These are phyloP conservation scores for Epinotia demarniana DNA, from an alignment of 2,888 invertebrate genomes.

Conservation along the genomic window DNA sequence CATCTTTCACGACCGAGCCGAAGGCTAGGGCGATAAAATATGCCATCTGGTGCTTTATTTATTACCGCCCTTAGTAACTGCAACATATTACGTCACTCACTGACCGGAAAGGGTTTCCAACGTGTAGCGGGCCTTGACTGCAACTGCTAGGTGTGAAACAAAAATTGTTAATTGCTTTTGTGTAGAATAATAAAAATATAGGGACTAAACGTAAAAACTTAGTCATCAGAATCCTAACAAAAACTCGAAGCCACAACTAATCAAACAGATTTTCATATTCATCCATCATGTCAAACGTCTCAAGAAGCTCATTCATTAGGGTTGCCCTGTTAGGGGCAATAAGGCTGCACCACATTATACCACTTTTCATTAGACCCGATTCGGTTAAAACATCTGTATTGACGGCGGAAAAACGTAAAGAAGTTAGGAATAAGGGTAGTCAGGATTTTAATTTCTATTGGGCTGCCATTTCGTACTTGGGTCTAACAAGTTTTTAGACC, in stretches of 20 bases:
- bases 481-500: no score
- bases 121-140: no score
- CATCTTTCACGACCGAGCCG: no score
- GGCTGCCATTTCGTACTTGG: background rate
- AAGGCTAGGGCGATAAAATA: no score
- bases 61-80: no score
- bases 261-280: conserved; percentile 77
- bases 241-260: conserved; percentile 59
- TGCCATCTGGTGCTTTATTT: no score
- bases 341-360: conserved; percentile 55
- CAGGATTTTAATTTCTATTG: background rate
- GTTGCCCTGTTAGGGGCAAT: conserved; percentile 57
- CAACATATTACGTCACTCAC: no score
- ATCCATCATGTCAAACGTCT: conserved; percentile 76
- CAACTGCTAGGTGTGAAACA: no score
- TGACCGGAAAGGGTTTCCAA: no score
- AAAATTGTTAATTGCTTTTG: no score
- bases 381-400: conserved; percentile 53
- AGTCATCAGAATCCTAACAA: conserved; percentile 9
- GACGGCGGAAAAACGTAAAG: conserved; percentile 37
- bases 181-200: no score
- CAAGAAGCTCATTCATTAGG: conserved; percentile 78
- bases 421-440: conserved; percentile 12
- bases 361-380: conserved; percentile 56
- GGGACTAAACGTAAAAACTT: background rate